A percentile compares a stretch with the other conserved stretches of the same genome.
Evolutionary conservation across 2,888 invertebrate species (phyloP).

Genomic region (Dendrolimus houi): DNA sequence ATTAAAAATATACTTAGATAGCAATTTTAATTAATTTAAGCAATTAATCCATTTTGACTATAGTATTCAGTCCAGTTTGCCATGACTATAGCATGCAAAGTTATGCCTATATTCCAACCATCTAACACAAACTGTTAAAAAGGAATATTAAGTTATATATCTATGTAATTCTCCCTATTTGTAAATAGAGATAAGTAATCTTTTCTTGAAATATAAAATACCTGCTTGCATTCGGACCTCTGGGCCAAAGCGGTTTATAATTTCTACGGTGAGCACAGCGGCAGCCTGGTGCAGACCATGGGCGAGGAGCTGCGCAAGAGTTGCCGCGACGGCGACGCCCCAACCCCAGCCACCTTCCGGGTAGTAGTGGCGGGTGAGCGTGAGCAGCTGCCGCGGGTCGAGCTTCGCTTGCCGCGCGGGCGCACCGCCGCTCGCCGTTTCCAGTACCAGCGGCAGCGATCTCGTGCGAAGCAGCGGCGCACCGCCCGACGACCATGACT

Average conservation of each 20-base stretch:
- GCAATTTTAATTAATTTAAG: no score
- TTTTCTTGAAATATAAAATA: constrained; percentile 29
- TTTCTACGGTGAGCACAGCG: constrained; percentile 77
- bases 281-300: constrained; percentile 85
- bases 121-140: no score
- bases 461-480: constrained; percentile 80
- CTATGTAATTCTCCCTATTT: no score
- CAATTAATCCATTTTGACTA: no score
- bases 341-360: constrained; percentile 94
- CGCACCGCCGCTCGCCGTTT: constrained; percentile 62
- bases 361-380: constrained; percentile 87
- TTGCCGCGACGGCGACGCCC: constrained; percentile 84
- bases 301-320: constrained; percentile 83
- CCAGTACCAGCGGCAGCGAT: constrained; percentile 80
- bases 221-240: constrained; percentile 80
- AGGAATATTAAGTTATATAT: no score
- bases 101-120: no score
- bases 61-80: no score
- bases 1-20: no score
- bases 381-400: constrained; percentile 77
- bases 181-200: no score
- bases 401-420: constrained; percentile 65
- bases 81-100: no score
- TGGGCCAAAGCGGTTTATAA: constrained; percentile 76
- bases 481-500: constrained; percentile 75